Evolutionary conservation across 2,797 vertebrate genomes (phyloP).

Genomic region (Chelidonichthys spinosus): DNA sequence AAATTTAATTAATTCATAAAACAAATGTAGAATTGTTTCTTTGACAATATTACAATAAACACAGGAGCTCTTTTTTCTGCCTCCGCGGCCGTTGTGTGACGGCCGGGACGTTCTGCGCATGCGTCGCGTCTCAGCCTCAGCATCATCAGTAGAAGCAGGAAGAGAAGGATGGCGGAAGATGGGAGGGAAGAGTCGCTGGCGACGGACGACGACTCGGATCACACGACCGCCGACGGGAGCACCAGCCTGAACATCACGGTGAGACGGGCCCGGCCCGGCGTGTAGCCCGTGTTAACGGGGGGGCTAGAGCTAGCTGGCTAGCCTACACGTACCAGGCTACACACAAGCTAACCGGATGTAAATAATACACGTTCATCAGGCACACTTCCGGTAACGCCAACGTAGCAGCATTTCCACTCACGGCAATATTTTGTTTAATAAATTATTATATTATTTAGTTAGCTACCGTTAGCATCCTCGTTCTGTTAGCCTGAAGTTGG

Average conservation of each 20-base stretch:
- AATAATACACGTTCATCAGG: no score
- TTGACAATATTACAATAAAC: neutral
- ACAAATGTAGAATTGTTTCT: neutral
- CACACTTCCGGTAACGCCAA: neutral
- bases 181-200: conserved; percentile 43
- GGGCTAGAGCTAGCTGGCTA: conserved; percentile 1
- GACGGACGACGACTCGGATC: conserved; percentile 39
- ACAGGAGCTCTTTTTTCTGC: neutral
- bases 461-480: no score
- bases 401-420: no score
- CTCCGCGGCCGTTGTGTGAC: neutral
- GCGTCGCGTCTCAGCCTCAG: conserved; percentile 37
- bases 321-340: neutral
- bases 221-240: conserved; percentile 29
- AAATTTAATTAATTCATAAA: no score
- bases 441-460: no score
- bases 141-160: conserved; percentile 4
- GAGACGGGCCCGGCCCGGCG: neutral
- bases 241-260: conserved; percentile 39
- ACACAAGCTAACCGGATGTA: neutral
- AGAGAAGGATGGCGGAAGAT: conserved; percentile 69
- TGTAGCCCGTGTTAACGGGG: no score
- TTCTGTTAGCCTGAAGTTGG: no score
- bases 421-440: no score
- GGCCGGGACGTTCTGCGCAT: conserved; percentile 54